Conservation (phyloP, 2,797 vertebrate genomes). For the Cuniculus paca region DNA sequence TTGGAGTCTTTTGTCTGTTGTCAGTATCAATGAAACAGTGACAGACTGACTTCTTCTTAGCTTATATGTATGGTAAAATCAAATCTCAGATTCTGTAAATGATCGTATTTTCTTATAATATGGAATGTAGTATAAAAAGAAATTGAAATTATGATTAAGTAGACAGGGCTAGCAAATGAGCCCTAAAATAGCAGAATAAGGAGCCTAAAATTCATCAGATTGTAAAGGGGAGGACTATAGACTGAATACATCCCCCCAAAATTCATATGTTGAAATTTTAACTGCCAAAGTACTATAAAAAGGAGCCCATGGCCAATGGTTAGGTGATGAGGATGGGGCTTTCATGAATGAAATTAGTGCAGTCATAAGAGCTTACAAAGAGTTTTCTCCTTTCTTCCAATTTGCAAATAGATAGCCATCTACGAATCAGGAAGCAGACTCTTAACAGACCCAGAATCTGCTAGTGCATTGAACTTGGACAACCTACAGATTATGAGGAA, state of each 20-base stretch:
- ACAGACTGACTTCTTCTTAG: conserved; percentile 44
- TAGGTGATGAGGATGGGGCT: neutral
- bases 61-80: conserved; percentile 12
- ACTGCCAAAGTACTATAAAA: neutral
- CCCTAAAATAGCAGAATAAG: neutral
- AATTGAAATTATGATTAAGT: conserved; percentile 28
- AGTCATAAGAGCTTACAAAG: neutral
- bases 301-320: neutral
- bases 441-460: neutral
- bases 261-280: neutral
- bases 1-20: conserved; percentile 1
- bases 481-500: neutral
- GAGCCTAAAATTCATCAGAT: conserved; percentile 2
- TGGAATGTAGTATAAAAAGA: neutral
- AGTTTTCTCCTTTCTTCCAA: neutral
- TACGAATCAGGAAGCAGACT: neutral
- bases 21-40: conserved; percentile 8
- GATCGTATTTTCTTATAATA: conserved; percentile 15
- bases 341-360: neutral
- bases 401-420: neutral
- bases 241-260: neutral
- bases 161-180: neutral
- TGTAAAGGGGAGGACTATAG: neutral
- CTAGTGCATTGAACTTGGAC: neutral
- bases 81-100: conserved; percentile 23